phyloP scores from a whole-genome alignment of 2,113 vertebrate genomes.

The Cranoglanis bouderius region DNA sequence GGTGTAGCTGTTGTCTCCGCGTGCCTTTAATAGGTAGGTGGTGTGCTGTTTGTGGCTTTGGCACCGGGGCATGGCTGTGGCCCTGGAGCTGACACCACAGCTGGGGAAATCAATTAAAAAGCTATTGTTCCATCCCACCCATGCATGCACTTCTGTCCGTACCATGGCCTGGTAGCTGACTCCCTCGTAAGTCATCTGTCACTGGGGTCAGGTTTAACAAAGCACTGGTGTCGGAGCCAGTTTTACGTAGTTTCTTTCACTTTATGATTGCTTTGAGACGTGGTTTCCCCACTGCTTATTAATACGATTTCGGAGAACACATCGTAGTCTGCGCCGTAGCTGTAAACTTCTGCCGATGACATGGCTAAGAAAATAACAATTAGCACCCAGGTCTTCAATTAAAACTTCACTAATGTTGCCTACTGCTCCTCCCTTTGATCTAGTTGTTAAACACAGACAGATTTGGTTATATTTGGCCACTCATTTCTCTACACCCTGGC shows the following conservation, averaged over 20 bases:
- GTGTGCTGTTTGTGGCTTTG: constrained; percentile 26
- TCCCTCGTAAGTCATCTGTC: constrained; percentile 41
- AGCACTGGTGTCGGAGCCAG: constrained; percentile 46
- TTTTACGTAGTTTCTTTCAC: constrained; percentile 59
- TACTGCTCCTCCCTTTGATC: background rate
- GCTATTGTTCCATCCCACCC: background rate
- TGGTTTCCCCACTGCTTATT: constrained; percentile 33
- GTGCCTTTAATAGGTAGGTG: constrained; percentile 52
- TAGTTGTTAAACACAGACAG: background rate
- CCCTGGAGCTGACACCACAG: constrained; percentile 28
- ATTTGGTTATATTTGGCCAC: background rate
- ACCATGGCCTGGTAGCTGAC: constrained; percentile 45
- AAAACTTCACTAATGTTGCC: background rate
- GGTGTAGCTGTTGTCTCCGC: background rate
- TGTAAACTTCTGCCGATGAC: background rate
- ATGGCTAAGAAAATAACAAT: background rate
- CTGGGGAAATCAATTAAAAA: constrained; percentile 57
- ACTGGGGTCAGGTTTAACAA: constrained; percentile 57
- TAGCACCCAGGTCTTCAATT: background rate
- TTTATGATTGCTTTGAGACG: constrained; percentile 45
- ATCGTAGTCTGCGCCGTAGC: background rate
- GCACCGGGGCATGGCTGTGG: constrained; percentile 24
- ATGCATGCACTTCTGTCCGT: constrained; percentile 14
- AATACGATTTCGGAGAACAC: background rate
- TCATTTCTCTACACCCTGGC: background rate